A percentile compares a stretch with the other conserved stretches of the same genome.
phyloP scores from a whole-genome alignment of 2,888 invertebrate genomes.

The Gymnocheta viridis region DNA sequence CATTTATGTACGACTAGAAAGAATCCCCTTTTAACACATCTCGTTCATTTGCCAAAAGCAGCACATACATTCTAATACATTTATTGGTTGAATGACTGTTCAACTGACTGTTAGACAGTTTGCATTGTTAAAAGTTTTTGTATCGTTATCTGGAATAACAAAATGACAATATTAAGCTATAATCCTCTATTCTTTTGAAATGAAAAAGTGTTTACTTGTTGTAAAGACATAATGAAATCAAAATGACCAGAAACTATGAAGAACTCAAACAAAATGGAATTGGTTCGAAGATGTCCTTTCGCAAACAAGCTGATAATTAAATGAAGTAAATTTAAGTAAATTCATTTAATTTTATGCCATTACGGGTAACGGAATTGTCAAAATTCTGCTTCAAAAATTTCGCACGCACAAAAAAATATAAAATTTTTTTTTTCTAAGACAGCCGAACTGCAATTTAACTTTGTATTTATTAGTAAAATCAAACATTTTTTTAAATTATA shows the following conservation, averaged over 20 bases:
- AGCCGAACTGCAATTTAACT: no score
- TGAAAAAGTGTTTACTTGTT: slow-evolving; percentile 35
- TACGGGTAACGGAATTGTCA: neutral
- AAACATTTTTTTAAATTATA: no score
- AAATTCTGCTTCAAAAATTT: neutral
- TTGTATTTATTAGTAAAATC: no score
- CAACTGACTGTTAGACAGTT: slow-evolving; percentile 1
- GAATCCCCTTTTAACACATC: neutral
- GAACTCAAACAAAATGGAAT: neutral
- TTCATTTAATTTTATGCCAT: neutral
- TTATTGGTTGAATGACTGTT: slow-evolving; percentile 3
- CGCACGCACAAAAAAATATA: no score
- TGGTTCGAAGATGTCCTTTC: neutral
- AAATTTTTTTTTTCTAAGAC: no score
- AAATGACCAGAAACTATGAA: slow-evolving; percentile 15
- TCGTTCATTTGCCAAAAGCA: neutral
- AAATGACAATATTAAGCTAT: slow-evolving; percentile 52
- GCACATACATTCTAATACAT: slow-evolving; percentile 29
- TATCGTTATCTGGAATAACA: neutral
- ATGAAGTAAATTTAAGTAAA: neutral
- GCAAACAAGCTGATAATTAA: slow-evolving; percentile 30
- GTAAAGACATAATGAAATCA: slow-evolving; percentile 40
- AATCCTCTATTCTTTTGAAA: slow-evolving; percentile 23
- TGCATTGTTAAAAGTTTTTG: neutral
- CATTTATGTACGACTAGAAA: slow-evolving; percentile 9